Conservation (phyloP, 2,797 vertebrate species). For the Sebastes goodei region DNA sequence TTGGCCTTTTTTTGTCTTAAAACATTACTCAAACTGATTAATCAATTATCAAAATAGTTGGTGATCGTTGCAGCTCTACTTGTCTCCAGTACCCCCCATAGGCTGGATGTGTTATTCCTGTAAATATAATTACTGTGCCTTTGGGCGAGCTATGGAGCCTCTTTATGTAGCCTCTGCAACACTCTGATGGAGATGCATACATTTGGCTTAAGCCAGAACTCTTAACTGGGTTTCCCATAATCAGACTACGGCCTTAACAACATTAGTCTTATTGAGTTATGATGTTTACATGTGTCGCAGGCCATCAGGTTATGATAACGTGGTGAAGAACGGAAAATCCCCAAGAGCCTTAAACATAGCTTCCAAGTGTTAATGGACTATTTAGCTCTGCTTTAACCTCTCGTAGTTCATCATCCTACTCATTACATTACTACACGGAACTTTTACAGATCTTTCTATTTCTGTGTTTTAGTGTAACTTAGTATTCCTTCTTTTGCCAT, state of each 20-base stretch:
- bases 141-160: neutral
- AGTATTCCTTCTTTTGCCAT: neutral
- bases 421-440: neutral
- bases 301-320: neutral
- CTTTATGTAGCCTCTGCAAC: neutral
- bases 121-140: neutral
- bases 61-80: neutral
- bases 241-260: neutral
- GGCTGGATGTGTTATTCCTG: neutral
- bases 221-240: neutral
- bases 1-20: too few relatives aligned
- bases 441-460: neutral
- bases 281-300: neutral
- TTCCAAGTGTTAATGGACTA: neutral
- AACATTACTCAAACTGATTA: too few relatives aligned
- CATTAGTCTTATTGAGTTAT: conserved; percentile 1
- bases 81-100: neutral
- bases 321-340: neutral
- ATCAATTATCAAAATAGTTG: too few relatives aligned
- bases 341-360: neutral
- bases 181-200: neutral
- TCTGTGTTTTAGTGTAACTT: neutral
- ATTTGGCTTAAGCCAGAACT: neutral
- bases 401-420: neutral
- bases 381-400: neutral